phyloP scores from a whole-genome alignment of 2,888 invertebrate genomes.

The Trichogramma evanescens region DNA sequence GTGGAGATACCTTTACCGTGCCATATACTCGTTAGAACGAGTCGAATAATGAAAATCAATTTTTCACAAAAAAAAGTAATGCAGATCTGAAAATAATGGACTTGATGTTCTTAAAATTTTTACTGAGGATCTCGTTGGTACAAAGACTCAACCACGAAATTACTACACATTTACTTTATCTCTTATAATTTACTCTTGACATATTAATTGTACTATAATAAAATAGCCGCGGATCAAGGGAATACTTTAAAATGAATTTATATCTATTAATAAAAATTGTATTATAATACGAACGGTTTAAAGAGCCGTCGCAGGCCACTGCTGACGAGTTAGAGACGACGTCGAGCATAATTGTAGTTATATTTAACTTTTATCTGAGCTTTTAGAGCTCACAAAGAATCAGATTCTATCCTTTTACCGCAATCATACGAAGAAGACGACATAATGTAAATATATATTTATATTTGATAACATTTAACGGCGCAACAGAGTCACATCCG shows the following conservation, averaged over 20 bases:
- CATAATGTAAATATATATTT: background rate
- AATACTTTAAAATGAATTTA: background rate
- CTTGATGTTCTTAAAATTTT: slow-evolving; percentile 13
- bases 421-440: background rate
- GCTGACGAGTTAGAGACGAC: too few relatives aligned
- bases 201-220: slow-evolving; percentile 14
- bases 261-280: too few relatives aligned
- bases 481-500: slow-evolving; percentile 18
- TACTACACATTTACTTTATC: slow-evolving; percentile 24
- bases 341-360: too few relatives aligned
- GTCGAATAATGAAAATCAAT: slow-evolving; percentile 5
- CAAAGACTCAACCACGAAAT: slow-evolving; percentile 5
- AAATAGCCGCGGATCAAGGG: slow-evolving; percentile 18
- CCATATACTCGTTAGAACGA: too few relatives aligned
- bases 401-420: background rate
- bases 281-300: too few relatives aligned
- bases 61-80: slow-evolving; percentile 18
- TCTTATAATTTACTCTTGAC: background rate
- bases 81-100: slow-evolving; percentile 7
- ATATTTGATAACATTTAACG: slow-evolving; percentile 5
- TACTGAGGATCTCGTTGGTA: slow-evolving; percentile 1
- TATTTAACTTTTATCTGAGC: too few relatives aligned
- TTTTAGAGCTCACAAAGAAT: too few relatives aligned
- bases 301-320: too few relatives aligned
- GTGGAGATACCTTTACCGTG: too few relatives aligned